A percentile compares a stretch with the other conserved stretches of the same genome.
phyloP scores from a whole-genome alignment of 2,797 vertebrate species.

The Cygnus olor region DNA sequence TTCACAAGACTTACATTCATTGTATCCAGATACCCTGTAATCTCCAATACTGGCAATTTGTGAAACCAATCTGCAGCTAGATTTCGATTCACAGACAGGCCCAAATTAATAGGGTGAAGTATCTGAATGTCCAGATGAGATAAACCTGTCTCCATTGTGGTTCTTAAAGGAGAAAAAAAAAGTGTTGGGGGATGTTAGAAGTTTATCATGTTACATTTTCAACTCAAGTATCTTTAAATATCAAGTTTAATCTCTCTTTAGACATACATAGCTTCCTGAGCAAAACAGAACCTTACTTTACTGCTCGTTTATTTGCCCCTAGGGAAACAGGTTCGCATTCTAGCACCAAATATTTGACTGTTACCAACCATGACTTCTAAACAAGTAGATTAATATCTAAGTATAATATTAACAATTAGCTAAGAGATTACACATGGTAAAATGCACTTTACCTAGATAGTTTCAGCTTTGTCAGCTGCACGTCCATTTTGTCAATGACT shows the following conservation, averaged over 20 bases:
- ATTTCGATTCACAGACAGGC: constrained; percentile 88
- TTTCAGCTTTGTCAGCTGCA: constrained; percentile 86
- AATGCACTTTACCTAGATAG: constrained; percentile 81
- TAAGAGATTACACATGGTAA: not conserved
- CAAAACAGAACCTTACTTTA: not conserved
- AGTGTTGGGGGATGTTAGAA: not conserved
- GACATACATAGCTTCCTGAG: not conserved
- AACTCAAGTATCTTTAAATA: not conserved
- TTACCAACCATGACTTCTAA: not conserved
- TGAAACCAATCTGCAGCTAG: constrained; percentile 90
- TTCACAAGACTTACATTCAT: constrained; percentile 85
- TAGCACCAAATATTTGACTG: not conserved
- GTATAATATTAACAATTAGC: not conserved
- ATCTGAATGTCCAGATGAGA: constrained; percentile 85
- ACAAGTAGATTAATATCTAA: not conserved
- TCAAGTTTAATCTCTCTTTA: not conserved
- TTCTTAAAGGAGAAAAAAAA: constrained; percentile 64
- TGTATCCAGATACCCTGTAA: constrained; percentile 87
- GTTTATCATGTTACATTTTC: accelerated
- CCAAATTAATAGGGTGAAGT: constrained; percentile 91
- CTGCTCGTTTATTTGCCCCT: not conserved
- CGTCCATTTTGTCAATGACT: constrained; percentile 85
- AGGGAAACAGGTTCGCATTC: not conserved
- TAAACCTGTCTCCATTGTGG: constrained; percentile 72
- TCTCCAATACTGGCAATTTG: constrained; percentile 84